Evolutionary conservation across 1,140 invertebrate genomes (phyloP).

Genomic region (Phthorimaea operculella): DNA sequence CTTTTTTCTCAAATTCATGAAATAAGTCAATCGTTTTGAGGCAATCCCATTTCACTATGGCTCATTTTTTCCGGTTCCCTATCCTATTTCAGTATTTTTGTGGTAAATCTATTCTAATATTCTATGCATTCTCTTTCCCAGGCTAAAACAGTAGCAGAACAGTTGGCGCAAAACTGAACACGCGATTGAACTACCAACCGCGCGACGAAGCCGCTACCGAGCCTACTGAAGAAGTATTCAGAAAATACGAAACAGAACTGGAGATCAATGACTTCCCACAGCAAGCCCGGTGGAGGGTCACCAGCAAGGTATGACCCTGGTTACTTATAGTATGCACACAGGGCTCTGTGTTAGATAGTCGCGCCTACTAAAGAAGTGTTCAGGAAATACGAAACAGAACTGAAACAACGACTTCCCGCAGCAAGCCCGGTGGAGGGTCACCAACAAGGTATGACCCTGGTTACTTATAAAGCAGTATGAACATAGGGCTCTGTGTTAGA

Average conservation of each 20-base stretch:
- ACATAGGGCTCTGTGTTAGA: too few relatives aligned
- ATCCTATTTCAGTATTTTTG: too few relatives aligned
- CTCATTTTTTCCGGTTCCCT: too few relatives aligned
- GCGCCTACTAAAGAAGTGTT: constrained; percentile 79
- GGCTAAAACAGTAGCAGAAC: constrained; percentile 93
- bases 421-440: constrained; percentile 98
- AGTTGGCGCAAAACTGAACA: constrained; percentile 95
- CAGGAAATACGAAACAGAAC: constrained; percentile 97
- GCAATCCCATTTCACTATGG: too few relatives aligned
- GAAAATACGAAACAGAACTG: constrained; percentile 98
- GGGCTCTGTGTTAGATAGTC: too few relatives aligned
- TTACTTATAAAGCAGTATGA: too few relatives aligned
- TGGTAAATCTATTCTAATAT: too few relatives aligned
- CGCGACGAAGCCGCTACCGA: constrained; percentile 77
- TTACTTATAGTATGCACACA: too few relatives aligned
- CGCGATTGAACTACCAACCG: constrained; percentile 96
- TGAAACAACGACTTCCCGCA: constrained; percentile 99
- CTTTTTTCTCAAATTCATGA: too few relatives aligned
- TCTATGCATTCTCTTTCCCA: constrained; percentile 46
- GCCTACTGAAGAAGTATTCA: constrained; percentile 78
- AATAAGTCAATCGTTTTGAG: too few relatives aligned
- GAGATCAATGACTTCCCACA: constrained; percentile 99
- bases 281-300: constrained; percentile 98
- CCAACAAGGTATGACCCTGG: constrained; percentile 90
- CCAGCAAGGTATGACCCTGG: constrained; percentile 79